Evolutionary conservation across 1,140 invertebrate species (phyloP), one percentile per base, ranked within the genome.

Genomic region (Hypsibius dujardini): DNA sequence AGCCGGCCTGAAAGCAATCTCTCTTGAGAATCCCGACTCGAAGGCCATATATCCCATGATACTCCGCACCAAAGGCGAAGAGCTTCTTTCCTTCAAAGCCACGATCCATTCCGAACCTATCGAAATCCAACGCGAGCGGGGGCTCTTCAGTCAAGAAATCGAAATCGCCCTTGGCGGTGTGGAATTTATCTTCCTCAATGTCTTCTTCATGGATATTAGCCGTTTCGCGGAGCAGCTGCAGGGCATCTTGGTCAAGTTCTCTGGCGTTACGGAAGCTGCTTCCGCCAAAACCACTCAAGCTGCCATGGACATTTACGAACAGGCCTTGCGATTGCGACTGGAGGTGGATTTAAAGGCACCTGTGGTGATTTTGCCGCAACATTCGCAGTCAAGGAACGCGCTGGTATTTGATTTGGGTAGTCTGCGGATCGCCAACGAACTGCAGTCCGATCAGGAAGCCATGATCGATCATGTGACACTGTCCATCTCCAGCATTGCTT

Each of bases 201-300:
- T 15, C 62, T 67, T 67, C 42, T 15, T 67, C 62, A 12, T 67
- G 62, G 62, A 67, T 42, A 67, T 67, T 67, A 45, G 62, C 12
- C 62, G 62, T 45, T 67, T 15, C 45, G 62, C 62, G 12, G 42
- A 12, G 3, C 42, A 12, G 12, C 62, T 67, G 42, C 62, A 67
- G 62, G 62, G 62, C 12, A 67, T 67, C 42, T 12, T 67, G 0
- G 62, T 42, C 62, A 12, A 42, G 62, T 67, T 67, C 45, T 12
- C 62, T 42, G 62, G 62, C 42, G 62, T 45, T 12, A 42, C 62
- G 42, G 12, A 67, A 67, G 87, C 87, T 14, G 90, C 92, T 2
- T 91, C 90, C 0, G 88, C 91, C 79, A 85, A 84, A 2, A 92
- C 92, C 0, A 87, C 86, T 73, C 87, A 90, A 47, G 92, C 90